Evolutionary conservation across 2,888 invertebrate genomes (phyloP), one percentile per base, ranked within the genome.

Genomic region (Aricia artaxerxes): DNA sequence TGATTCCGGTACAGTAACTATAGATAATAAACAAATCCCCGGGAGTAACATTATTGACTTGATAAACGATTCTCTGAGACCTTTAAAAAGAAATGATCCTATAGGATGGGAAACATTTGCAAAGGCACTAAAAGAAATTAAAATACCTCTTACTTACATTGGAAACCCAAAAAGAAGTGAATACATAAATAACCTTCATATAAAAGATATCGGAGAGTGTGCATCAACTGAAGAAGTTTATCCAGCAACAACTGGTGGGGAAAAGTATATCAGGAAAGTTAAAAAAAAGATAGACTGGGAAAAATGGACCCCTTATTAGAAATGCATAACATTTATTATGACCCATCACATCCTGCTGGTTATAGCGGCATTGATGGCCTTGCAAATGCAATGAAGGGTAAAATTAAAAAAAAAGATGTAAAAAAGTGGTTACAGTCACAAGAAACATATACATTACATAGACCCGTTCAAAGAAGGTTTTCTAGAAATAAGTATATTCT

Each of bases 271-370:
- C 38, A 38, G 38, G 38, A 38, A 38, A 38, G 38, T 75, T 7
- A 69, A 7, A 13, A 78, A 81, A 24, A 84, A 82, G 79, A 79
- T 82, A 53, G 83, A 84, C 57, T 85, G 85, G 85, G 81, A 85
- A 78, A 83, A 82, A 84, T 85, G 85, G 84, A 84, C 79, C 79
- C 84, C 85, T 73, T 84, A 83, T 31, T 83, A 85, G 83, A 84
- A 81, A 83, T 84, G 11, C 78, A 84, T 73, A 79, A 81, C 5
- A 83, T 85, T 60, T 83, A 84, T 76, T 84, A 85, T 80, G 81
- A 84, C 78, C 77, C 81, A 6, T 82, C 83, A 24, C 78, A 85
- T 60, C 85, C 84, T 4, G 84, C 83, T 75, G 83, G 82, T n/a
- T 83, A 82, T 78, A 80, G 82, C 79, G 84, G 83, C 78, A 49